phyloP scores from a whole-genome alignment of 2,797 vertebrate species.

The Dicrostonyx torquatus region DNA sequence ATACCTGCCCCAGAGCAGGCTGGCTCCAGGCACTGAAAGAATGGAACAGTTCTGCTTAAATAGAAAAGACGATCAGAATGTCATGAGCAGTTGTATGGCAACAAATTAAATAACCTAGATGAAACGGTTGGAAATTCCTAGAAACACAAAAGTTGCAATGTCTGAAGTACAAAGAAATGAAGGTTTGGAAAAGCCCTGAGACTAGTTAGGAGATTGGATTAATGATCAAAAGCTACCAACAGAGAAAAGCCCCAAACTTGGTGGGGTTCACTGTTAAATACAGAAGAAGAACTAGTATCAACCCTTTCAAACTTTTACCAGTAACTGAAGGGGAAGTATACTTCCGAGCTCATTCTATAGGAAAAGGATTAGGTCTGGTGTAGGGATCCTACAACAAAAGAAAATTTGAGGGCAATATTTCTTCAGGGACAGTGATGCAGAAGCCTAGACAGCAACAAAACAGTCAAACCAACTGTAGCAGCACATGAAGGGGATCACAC shows the following conservation, averaged over 20 bases:
- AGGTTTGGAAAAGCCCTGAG: neutral
- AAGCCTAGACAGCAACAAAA: neutral
- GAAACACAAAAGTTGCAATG: neutral
- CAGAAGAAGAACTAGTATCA: neutral
- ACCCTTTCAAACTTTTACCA: neutral
- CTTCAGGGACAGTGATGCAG: neutral
- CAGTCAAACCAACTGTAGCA: neutral
- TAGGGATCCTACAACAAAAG: neutral
- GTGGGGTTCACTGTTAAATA: neutral
- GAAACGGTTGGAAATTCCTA: conserved; percentile 16
- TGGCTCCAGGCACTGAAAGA: neutral
- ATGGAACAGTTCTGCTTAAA: neutral
- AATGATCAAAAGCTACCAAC: neutral
- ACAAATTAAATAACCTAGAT: neutral
- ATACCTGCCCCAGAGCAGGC: neutral
- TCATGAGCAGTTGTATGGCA: neutral
- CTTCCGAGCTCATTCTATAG: too few relatives aligned
- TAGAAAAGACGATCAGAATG: neutral
- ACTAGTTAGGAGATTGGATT: neutral
- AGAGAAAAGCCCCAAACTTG: neutral
- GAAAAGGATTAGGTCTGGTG: neutral
- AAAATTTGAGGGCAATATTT: neutral
- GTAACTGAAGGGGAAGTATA: neutral
- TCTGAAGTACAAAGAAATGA: neutral
- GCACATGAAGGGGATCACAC: neutral